Evolutionary conservation across 2,113 vertebrate species (phyloP).

Genomic region (Nibea coibor): DNA sequence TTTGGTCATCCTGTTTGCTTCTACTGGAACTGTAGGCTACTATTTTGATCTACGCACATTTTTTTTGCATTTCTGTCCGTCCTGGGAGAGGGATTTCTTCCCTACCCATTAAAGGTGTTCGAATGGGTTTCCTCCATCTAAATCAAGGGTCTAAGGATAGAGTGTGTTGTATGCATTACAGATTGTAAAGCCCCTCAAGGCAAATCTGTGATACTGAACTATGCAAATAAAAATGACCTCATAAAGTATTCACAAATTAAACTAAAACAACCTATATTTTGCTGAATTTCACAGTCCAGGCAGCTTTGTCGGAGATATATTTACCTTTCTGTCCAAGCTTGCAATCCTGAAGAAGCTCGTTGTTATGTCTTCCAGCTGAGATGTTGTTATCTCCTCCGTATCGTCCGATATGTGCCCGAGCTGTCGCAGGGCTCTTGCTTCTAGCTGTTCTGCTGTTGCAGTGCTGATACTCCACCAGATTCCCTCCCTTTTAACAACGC

Average conservation of each 20-base stretch:
- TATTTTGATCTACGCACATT: too few species aligned
- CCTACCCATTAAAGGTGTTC: background rate
- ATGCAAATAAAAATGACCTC: background rate
- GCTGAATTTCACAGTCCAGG: background rate
- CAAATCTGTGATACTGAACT: background rate
- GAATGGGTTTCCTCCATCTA: background rate
- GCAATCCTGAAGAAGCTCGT: slow-evolving; percentile 14
- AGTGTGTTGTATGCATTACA: background rate
- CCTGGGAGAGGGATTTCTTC: background rate
- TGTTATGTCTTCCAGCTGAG: slow-evolving; percentile 13
- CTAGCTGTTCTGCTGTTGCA: slow-evolving; percentile 5
- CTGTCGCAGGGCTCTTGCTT: slow-evolving; percentile 2
- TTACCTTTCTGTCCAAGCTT: slow-evolving; percentile 56
- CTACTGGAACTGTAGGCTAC: background rate
- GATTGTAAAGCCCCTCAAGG: background rate
- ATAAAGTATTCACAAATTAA: background rate
- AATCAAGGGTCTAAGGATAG: background rate
- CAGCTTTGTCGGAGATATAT: slow-evolving; percentile 20
- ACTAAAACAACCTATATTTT: background rate
- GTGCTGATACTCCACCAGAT: background rate
- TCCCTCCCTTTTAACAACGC: slow-evolving; percentile 46
- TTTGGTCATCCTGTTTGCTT: background rate
- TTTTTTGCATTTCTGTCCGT: background rate
- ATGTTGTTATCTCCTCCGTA: background rate
- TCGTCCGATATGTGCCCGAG: slow-evolving; percentile 10